These are phyloP conservation scores for Griposia aprilina DNA, from an alignment of 2,888 invertebrate species.

Conservation along the genomic window DNA sequence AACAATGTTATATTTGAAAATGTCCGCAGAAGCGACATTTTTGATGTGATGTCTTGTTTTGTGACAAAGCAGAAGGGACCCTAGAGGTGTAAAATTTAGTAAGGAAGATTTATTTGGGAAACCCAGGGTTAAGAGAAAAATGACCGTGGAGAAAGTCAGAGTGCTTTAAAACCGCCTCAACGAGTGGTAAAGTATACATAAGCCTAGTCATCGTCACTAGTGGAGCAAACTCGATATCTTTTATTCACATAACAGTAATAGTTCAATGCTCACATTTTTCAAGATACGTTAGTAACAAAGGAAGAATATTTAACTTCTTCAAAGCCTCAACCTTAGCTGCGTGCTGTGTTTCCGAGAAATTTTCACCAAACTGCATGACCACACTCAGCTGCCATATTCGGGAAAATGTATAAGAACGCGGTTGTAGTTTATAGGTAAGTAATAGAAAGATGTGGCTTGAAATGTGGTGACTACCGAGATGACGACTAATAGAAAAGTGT, in stretches of 20 bases:
- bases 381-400: neutral
- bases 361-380: neutral
- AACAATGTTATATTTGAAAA: constrained; percentile 27
- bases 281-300: too few relatives aligned
- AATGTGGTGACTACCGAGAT: neutral
- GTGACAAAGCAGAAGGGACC: neutral
- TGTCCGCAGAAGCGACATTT: constrained; percentile 58
- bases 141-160: neutral
- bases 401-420: neutral
- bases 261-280: neutral
- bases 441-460: neutral
- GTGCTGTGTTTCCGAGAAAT: neutral
- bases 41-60: neutral
- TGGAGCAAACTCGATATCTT: neutral
- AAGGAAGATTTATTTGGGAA: neutral
- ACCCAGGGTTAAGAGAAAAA: neutral
- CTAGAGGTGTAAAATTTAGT: too few relatives aligned
- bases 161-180: neutral
- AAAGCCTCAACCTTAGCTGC: neutral
- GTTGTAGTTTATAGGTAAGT: neutral
- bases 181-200: neutral
- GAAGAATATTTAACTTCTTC: too few relatives aligned
- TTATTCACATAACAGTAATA: too few relatives aligned
- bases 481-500: neutral
- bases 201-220: neutral